Conservation (phyloP, 2,113 vertebrate species). For the Crotalus viridis region DNA sequence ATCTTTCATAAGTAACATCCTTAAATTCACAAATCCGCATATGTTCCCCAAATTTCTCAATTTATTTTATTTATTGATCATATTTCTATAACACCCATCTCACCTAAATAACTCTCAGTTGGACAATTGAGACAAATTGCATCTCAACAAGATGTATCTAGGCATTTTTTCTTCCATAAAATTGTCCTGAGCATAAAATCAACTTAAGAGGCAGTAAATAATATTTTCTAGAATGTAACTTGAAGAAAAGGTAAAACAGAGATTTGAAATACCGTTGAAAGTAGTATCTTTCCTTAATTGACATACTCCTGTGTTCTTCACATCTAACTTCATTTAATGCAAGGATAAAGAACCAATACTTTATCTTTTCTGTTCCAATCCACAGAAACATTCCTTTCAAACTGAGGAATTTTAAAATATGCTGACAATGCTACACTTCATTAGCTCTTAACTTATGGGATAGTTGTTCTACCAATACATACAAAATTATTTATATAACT, state of each 20-base stretch:
- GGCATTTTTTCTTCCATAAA: background rate
- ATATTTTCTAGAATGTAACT: background rate
- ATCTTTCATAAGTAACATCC: background rate
- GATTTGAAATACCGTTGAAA: no score
- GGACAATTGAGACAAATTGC: background rate
- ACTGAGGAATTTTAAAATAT: background rate
- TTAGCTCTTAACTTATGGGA: background rate
- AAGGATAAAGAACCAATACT: background rate
- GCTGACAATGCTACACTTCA: background rate
- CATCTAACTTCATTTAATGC: background rate
- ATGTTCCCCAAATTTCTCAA: background rate
- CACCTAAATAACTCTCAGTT: background rate
- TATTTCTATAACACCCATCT: background rate
- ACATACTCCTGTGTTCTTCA: no score
- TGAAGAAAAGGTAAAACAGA: background rate
- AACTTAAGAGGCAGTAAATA: background rate
- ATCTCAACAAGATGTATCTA: background rate
- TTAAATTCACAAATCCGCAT: background rate
- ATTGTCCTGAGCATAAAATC: background rate
- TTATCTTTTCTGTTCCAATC: background rate
- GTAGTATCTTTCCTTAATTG: background rate
- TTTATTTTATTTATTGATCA: background rate
- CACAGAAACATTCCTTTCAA: background rate
- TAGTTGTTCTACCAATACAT: background rate
- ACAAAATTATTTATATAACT: background rate